Percentiles rank a stretch among this genome's conserved stretches.
These are phyloP conservation scores for Myxocyprinus asiaticus DNA, from an alignment of 2,113 vertebrate genomes.

Conservation along the genomic window DNA sequence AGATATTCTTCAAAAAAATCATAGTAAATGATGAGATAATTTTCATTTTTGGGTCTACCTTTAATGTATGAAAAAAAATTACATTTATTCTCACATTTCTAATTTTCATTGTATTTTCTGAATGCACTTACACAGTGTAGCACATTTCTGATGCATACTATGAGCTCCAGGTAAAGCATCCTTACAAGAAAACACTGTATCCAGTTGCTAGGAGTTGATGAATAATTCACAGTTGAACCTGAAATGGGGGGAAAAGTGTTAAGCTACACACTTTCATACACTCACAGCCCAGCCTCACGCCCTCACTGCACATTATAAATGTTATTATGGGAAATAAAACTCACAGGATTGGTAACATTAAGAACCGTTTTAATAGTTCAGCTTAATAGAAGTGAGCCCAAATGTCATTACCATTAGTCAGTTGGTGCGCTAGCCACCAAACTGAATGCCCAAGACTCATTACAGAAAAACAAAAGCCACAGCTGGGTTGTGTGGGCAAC, in stretches of 20 bases:
- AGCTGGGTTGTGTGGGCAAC: background rate
- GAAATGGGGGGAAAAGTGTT: constrained; percentile 42
- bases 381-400: constrained; percentile 33
- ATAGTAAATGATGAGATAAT: too few species aligned
- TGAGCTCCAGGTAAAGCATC: background rate
- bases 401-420: constrained; percentile 21
- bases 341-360: background rate
- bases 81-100: too few species aligned
- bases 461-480: constrained; percentile 6
- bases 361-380: constrained; percentile 26
- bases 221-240: constrained; percentile 48
- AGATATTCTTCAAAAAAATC: too few species aligned
- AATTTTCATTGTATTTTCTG: too few species aligned
- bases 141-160: background rate
- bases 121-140: background rate
- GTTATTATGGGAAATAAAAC: constrained; percentile 27
- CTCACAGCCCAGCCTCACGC: background rate
- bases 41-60: too few species aligned
- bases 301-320: background rate
- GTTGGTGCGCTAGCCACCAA: background rate
- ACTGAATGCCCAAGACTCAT: background rate
- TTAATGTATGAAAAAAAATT: too few species aligned
- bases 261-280: constrained; percentile 25
- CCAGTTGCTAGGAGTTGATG: constrained; percentile 31
- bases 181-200: constrained; percentile 11